Percentiles rank a stretch among this genome's conserved stretches.
Evolutionary conservation across 2,113 vertebrate species (phyloP).

Genomic region (Rana temporaria): DNA sequence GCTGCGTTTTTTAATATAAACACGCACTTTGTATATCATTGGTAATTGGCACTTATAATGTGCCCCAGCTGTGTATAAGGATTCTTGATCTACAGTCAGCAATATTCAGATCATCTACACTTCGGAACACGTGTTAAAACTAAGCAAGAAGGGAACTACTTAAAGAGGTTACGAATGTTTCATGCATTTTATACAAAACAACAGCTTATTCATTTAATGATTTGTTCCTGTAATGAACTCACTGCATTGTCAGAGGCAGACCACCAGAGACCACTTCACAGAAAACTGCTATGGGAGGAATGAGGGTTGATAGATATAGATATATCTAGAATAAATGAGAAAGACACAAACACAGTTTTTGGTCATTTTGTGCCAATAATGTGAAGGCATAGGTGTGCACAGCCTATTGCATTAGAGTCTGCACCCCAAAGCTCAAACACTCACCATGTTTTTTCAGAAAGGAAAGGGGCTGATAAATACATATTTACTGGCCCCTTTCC

Average conservation of each 20-base stretch:
- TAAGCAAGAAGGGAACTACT: background rate
- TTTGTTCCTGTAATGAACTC: background rate
- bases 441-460: too few species aligned
- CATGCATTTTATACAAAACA: conserved; percentile 13
- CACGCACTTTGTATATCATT: conserved; percentile 30
- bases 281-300: background rate
- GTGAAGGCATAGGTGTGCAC: too few species aligned
- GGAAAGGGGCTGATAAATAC: too few species aligned
- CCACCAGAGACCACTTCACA: background rate
- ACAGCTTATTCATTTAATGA: conserved; percentile 12
- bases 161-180: background rate
- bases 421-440: too few species aligned
- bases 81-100: conserved; percentile 12
- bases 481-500: too few species aligned
- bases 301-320: background rate
- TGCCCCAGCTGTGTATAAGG: conserved; percentile 16
- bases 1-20: conserved; percentile 26
- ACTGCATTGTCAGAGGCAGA: background rate
- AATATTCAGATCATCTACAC: conserved; percentile 7
- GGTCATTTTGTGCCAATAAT: too few species aligned
- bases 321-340: background rate
- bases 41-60: conserved; percentile 22
- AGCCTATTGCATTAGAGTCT: too few species aligned
- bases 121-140: background rate
- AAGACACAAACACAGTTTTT: background rate